Evolutionary conservation across 2,888 invertebrate genomes (phyloP).

Genomic region (Theodoxus fluviatilis): DNA sequence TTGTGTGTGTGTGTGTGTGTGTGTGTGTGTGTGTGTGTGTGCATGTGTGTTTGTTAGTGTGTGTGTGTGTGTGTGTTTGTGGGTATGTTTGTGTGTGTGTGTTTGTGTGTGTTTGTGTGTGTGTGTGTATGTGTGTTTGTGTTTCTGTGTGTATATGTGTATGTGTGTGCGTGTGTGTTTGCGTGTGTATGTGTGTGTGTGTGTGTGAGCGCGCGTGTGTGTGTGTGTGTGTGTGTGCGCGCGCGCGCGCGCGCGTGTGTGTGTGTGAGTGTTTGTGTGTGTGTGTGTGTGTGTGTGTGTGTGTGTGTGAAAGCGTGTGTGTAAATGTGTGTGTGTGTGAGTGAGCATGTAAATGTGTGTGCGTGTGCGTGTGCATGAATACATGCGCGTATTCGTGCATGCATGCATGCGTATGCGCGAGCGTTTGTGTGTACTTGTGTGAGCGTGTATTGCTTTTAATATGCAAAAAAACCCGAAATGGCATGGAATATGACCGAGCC

Average conservation of each 20-base stretch:
- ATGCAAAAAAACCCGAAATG: too few species aligned
- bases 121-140: background rate
- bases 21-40: background rate
- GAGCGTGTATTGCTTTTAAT: too few species aligned
- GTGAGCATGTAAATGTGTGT: too few species aligned
- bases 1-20: slow-evolving; percentile 17
- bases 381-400: too few species aligned
- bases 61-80: background rate
- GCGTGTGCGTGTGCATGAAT: too few species aligned
- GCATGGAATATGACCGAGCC: too few species aligned
- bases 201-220: background rate
- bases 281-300: too few species aligned
- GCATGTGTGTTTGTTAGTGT: background rate
- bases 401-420: too few species aligned
- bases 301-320: too few species aligned
- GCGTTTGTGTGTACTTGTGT: too few species aligned
- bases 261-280: too few species aligned
- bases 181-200: slow-evolving; percentile 10
- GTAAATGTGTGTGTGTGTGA: too few species aligned
- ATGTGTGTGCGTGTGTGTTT: background rate
- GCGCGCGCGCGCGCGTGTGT: background rate
- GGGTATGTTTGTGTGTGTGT: background rate
- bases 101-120: background rate
- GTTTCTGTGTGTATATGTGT: background rate
- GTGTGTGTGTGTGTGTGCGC: slow-evolving; percentile 4